phyloP scores from a whole-genome alignment of 2,797 vertebrate genomes.

The Catharus ustulatus region DNA sequence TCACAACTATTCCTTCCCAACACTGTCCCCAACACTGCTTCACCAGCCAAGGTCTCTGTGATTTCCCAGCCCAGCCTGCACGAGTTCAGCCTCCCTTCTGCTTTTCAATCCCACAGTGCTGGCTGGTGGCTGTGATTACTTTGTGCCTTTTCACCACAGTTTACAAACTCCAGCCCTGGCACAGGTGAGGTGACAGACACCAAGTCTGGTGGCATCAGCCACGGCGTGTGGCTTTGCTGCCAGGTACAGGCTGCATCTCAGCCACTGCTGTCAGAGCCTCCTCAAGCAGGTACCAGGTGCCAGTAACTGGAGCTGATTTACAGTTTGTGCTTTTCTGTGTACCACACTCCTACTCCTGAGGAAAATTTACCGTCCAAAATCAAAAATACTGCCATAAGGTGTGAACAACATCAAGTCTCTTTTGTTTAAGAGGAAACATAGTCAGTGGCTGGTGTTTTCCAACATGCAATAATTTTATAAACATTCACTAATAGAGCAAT shows the following conservation, averaged over 20 bases:
- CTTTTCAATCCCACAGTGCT: background rate
- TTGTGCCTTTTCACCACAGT: background rate
- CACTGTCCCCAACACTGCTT: background rate
- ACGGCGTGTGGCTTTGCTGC: fast-evolving
- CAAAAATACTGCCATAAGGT: constrained; percentile 70
- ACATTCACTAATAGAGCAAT: background rate
- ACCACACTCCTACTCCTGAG: constrained; percentile 56
- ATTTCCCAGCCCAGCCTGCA: background rate
- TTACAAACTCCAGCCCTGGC: background rate
- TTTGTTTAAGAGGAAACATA: constrained; percentile 61
- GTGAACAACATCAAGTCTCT: constrained; percentile 44
- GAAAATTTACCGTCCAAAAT: constrained; percentile 55
- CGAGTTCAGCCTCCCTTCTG: background rate
- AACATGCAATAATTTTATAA: constrained; percentile 14
- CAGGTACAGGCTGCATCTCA: background rate
- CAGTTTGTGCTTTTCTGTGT: constrained; percentile 22
- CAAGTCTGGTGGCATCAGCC: background rate
- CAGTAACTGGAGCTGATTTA: constrained; percentile 32
- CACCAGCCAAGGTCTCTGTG: background rate
- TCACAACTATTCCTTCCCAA: background rate
- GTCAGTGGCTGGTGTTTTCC: constrained; percentile 26
- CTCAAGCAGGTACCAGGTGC: background rate
- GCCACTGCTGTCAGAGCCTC: background rate
- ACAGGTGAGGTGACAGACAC: background rate
- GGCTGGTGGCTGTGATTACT: background rate